Conservation (phyloP, 1,140 invertebrate species). For the Trichonephila clavata region DNA sequence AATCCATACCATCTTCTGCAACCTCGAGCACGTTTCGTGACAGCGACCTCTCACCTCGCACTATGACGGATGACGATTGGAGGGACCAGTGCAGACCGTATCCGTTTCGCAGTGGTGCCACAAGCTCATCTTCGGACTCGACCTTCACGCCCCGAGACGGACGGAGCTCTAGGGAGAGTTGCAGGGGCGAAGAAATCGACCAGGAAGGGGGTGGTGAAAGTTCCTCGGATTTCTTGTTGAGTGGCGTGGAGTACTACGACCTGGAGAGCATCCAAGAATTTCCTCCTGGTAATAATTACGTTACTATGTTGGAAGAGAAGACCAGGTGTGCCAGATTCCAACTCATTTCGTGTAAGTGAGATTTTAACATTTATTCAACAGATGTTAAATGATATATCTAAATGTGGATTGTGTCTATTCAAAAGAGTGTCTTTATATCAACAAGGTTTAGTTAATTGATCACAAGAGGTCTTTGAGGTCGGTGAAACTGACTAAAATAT, state of each 20-base stretch:
- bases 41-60: conserved; percentile 42
- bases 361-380: neutral
- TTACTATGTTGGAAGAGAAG: conserved; percentile 67
- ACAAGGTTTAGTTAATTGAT: too few species aligned
- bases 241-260: conserved; percentile 72
- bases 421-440: too few species aligned
- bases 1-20: conserved; percentile 52
- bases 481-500: too few species aligned
- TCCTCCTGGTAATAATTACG: conserved; percentile 60
- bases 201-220: conserved; percentile 55
- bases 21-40: conserved; percentile 51
- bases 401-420: too few species aligned
- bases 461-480: too few species aligned
- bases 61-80: conserved; percentile 41
- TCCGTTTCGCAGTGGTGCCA: neutral
- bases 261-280: conserved; percentile 72
- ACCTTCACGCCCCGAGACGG: conserved; percentile 18
- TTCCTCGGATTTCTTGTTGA: conserved; percentile 68
- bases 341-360: conserved; percentile 11
- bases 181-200: conserved; percentile 16
- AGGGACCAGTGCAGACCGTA: neutral
- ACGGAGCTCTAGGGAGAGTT: neutral
- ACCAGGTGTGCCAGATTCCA: conserved; percentile 65
- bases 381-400: too few species aligned
- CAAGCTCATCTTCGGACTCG: conserved; percentile 30